phyloP scores from a whole-genome alignment of 2,113 vertebrate species.

The Nothocercus julius region DNA sequence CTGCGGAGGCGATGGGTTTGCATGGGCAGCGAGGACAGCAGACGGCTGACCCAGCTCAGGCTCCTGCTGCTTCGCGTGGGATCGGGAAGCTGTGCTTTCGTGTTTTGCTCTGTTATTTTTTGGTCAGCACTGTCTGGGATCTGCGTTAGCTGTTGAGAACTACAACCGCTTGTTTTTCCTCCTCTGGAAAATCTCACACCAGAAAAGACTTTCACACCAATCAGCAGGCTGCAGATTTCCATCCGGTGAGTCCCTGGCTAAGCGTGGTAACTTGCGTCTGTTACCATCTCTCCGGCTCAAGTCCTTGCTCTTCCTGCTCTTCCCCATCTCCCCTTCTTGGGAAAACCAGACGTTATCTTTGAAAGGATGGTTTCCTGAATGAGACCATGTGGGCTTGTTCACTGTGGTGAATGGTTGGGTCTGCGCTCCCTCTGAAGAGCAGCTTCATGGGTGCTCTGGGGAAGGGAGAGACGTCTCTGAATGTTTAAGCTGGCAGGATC shows the following conservation, averaged over 20 bases:
- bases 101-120: not conserved
- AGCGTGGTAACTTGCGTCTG: not conserved
- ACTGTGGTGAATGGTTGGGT: no score
- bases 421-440: not conserved
- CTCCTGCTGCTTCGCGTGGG: not conserved
- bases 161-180: not conserved
- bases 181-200: not conserved
- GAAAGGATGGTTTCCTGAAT: not conserved
- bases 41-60: not conserved
- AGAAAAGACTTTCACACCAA: not conserved
- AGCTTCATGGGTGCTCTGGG: not conserved
- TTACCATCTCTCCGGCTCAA: not conserved
- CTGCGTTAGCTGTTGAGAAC: not conserved
- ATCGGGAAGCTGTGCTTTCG: not conserved
- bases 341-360: not conserved
- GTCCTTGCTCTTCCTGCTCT: not conserved
- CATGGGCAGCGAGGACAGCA: not conserved
- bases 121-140: slow-evolving; percentile 9
- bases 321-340: not conserved
- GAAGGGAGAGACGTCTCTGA: fast-evolving
- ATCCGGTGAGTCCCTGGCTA: not conserved
- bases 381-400: not conserved
- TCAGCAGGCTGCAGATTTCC: not conserved
- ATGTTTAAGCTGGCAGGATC: not conserved
- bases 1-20: not conserved